These are phyloP conservation scores for Unio pictorum DNA, from an alignment of 2,888 invertebrate species.

Conservation along the genomic window DNA sequence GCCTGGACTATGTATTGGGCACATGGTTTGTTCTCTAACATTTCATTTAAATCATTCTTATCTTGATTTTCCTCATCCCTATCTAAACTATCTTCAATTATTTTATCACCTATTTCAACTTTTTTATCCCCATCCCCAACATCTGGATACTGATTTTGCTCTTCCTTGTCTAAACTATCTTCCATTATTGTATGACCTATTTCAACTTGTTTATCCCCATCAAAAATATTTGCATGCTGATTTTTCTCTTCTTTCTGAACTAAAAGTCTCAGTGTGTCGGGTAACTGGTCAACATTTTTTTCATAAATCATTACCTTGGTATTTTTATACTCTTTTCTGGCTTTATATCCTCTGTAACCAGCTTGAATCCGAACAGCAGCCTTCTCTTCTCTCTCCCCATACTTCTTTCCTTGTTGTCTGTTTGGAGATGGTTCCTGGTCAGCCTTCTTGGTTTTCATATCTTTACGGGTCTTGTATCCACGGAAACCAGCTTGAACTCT, in stretches of 20 bases:
- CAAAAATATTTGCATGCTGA: neutral
- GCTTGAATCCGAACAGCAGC: conserved; percentile 33
- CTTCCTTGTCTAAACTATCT: neutral
- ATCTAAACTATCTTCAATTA: neutral
- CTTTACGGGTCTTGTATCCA: conserved; percentile 8
- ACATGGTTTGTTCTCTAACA: too few relatives aligned
- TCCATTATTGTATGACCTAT: neutral
- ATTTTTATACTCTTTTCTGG: conserved; percentile 12
- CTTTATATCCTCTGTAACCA: conserved; percentile 19
- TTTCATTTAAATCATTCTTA: too few relatives aligned
- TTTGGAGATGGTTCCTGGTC: neutral
- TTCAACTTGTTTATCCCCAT: neutral
- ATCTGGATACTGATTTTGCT: too few relatives aligned
- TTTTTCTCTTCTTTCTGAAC: neutral
- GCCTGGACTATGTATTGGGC: too few relatives aligned
- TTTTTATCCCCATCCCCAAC: too few relatives aligned
- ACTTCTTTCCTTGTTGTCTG: neutral
- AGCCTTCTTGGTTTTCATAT: neutral
- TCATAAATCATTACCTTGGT: too few relatives aligned
- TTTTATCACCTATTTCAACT: neutral
- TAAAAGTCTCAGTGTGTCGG: too few relatives aligned
- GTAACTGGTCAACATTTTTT: too few relatives aligned
- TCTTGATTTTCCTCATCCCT: too few relatives aligned
- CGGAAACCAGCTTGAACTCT: conserved; percentile 11
- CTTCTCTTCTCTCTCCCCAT: conserved; percentile 7